Conservation (phyloP, 2,888 invertebrate species). For the Brenthis hecate region DNA sequence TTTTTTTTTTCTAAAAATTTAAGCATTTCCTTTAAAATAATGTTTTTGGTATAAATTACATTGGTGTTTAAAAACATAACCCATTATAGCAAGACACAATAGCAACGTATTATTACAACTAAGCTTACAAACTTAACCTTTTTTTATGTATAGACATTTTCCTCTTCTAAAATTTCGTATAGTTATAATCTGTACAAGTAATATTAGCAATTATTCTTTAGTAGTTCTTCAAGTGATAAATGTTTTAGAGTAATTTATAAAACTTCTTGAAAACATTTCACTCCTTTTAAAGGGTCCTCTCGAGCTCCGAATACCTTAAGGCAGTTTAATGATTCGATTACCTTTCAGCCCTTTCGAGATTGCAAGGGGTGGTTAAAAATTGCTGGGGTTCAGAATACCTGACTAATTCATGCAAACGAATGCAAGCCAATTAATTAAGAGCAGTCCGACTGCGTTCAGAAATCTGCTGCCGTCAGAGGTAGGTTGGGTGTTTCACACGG, state of each 20-base stretch:
- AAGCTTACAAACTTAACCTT: too few species aligned
- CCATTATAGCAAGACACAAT: too few species aligned
- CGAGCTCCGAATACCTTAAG: constrained; percentile 31
- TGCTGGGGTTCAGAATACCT: constrained; percentile 56
- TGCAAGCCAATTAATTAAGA: constrained; percentile 80
- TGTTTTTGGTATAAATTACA: too few species aligned
- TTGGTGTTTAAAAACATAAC: too few species aligned
- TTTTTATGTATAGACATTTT: too few species aligned
- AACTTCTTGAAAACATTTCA: constrained; percentile 14
- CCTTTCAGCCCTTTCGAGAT: constrained; percentile 42
- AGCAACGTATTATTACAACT: too few species aligned
- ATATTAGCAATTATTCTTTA: not conserved
- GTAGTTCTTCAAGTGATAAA: not conserved
- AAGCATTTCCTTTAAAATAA: too few species aligned
- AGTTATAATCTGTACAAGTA: not conserved
- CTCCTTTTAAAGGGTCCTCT: constrained; percentile 10
- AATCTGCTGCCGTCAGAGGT: constrained; percentile 68
- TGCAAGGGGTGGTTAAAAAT: constrained; percentile 45
- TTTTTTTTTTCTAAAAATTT: too few species aligned
- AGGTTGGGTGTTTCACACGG: constrained; percentile 46
- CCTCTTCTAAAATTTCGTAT: too few species aligned
- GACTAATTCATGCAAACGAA: constrained; percentile 80
- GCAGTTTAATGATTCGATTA: constrained; percentile 39
- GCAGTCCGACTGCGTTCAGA: constrained; percentile 64
- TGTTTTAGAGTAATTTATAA: not conserved